Base-by-base conservation (phyloP, 2,888 invertebrate species). In the Perizoma affinitatum region DNA sequence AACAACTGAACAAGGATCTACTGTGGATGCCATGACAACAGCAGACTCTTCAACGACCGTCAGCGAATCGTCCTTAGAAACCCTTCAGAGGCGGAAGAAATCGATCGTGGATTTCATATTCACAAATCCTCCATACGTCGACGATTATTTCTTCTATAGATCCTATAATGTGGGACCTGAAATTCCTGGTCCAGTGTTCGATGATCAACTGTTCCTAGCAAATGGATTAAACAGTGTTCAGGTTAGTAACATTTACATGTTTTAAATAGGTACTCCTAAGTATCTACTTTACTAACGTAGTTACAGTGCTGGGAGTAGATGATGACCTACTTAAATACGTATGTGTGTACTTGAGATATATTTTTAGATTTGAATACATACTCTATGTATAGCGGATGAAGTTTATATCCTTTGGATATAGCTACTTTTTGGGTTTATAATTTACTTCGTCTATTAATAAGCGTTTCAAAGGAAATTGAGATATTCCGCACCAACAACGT, bases 91-190 rank as follows among this genome's bases (percentile, higher is more conserved):
- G 54, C 80, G 82, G 47, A 92, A 92, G 65, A 90, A 83, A 71
- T 91, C 92, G 1, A 78, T 90, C 35, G 85, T 87, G 5, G 89
- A 91, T 70, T 92, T 90, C 54, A 79, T 90, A 65, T 90, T 82
- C 53, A 88, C 85, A 33, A 85, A 83, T 70, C 89, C 88, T 4
- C 86, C 89, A 0, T 87, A 87, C 62, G 69, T 83, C 35, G 84
- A 90, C 22, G 90, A 90, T 66, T 87, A 86, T 62, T 72, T 83
- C 40, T 74, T 84, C 53, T 88, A 89, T 68, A 82, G 86, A 71
- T 84, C 91, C 2, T 90, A 84, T 66, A 84, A 88, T 49, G 79
- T 89, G 8, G 85, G 82, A 38, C 74, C 83, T 6, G 82, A 83
- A 42, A 58, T 74, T 35, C 71, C 79, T 1, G 75, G 74, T 42